A percentile compares a stretch with the other conserved stretches of the same genome.
Evolutionary conservation across 2,113 vertebrate species (phyloP).

Genomic region (Crotalus viridis): DNA sequence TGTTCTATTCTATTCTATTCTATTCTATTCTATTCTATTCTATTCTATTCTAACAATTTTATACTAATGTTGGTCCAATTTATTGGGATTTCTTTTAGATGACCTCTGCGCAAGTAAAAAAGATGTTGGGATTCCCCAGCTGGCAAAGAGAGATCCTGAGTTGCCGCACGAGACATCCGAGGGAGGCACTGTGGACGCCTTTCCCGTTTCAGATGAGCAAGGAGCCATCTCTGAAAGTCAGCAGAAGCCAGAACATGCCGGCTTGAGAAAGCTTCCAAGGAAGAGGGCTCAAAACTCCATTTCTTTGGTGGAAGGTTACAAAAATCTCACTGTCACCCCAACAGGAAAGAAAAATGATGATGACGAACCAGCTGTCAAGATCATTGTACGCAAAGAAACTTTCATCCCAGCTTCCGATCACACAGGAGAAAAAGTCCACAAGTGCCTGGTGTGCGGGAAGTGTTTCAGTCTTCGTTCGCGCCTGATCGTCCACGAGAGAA

Average conservation of each 20-base stretch:
- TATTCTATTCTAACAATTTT: not conserved
- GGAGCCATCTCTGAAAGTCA: not conserved
- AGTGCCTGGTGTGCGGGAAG: slow-evolving; percentile 23
- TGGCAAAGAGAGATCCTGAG: not conserved
- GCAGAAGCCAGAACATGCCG: not conserved
- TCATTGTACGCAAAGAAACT: not conserved
- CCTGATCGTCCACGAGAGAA: slow-evolving; percentile 35
- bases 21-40: too few relatives aligned
- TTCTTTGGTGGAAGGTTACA: not conserved
- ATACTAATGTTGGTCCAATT: not conserved
- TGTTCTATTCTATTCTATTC: too few relatives aligned
- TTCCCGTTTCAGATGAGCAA: not conserved
- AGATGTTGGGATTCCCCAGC: not conserved
- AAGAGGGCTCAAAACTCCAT: slow-evolving; percentile 1
- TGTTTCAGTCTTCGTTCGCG: slow-evolving; percentile 24
- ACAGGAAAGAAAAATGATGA: not conserved
- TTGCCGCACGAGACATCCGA: accelerated
- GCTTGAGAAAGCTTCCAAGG: not conserved
- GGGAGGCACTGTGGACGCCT: not conserved
- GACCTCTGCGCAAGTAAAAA: not conserved
- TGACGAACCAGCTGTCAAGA: not conserved
- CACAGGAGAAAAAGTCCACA: slow-evolving; percentile 7
- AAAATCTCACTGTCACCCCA: not conserved
- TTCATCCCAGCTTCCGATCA: not conserved
- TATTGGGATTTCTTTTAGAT: not conserved